Evolutionary conservation across 92 coral and sea anemone species (phyloP), one percentile per base, ranked within the genome.

Genomic region (Zoanthus sansibaricus): DNA sequence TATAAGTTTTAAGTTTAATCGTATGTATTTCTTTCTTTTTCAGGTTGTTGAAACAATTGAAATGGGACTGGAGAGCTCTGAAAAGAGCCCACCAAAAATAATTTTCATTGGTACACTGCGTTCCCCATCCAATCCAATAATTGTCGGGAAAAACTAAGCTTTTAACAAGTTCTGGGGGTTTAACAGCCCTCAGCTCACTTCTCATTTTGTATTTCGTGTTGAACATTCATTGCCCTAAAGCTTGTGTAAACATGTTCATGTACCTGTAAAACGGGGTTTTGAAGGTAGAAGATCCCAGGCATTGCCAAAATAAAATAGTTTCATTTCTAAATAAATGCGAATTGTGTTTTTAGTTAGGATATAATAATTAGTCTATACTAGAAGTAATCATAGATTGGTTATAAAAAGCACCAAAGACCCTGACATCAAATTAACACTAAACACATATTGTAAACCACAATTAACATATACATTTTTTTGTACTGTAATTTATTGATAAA

Each of bases 171-270:
- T 49, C 46, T 9, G 47, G 48, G 6, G 52, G 30, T 52, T 68
- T 52, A 4, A 18, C 9, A 52, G 82, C 82, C 2, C 11, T 76
- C 7, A 14, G 18, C 13, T 20, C 44, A 3, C 18, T 76, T 10
- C 67, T 77, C 2, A 77, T 56, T 32, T 25, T 77, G 2, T 77
- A 77, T 77, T 77, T 51, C 30, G 20, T 51, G 11, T 4, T 55
- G 12, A 77, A 77, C 32, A 25, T 32, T 5, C 69, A 56, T 30
- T 77, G 32, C 15, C 82, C 44, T 9, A 49, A 75, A 13, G 69
- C 69, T 62, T 74, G 78, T 74, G 46, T 45, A 1, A 74, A 74
- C 78, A 74, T 59, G 5, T 74, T 74, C 32, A 48, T 74, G 25
- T 74, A 74, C 59, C 21, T 74, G 12, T 59, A 74, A 20, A 74